Percentiles rank a stretch among this genome's conserved stretches.
Conservation (phyloP, 2,888 invertebrate species). For the Neocrepidodera transversa region DNA sequence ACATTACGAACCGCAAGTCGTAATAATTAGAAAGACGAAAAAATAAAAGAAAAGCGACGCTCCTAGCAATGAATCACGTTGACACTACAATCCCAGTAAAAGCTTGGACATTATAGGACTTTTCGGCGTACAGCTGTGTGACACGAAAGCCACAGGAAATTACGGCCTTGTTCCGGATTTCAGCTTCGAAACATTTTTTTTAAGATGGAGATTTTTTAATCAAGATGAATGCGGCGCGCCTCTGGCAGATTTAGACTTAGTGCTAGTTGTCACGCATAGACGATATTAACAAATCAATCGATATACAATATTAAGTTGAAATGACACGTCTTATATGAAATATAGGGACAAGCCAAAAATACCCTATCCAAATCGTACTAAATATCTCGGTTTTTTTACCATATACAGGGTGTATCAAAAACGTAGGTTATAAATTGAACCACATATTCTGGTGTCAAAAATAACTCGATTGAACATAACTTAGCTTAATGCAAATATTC, state of each 20-base stretch:
- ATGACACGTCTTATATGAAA: not conserved
- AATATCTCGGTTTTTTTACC: no score
- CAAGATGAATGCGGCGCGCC: conserved; percentile 59
- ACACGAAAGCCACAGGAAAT: conserved; percentile 58
- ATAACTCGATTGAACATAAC: no score
- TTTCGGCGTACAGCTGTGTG: conserved; percentile 52
- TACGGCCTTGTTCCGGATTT: conserved; percentile 56
- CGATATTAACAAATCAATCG: conserved; percentile 51
- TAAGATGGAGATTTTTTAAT: conserved; percentile 59
- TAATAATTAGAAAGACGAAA: conserved; percentile 30
- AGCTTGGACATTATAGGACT: conserved; percentile 53
- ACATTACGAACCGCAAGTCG: conserved; percentile 31
- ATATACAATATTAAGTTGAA: conserved; percentile 40
- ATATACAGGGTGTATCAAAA: no score
- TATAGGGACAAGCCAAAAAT: no score
- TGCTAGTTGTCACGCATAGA: conserved; percentile 57
- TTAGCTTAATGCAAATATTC: no score
- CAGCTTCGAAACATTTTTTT: conserved; percentile 55
- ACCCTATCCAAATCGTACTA: no score
- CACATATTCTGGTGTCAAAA: no score
- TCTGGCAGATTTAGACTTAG: conserved; percentile 55
- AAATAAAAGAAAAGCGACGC: conserved; percentile 40
- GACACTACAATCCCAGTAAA: conserved; percentile 58
- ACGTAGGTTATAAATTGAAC: no score
- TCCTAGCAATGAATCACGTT: conserved; percentile 55